Evolutionary conservation across 2,113 vertebrate genomes (phyloP), one percentile per base, ranked within the genome.

Genomic region (Morone chrysops): DNA sequence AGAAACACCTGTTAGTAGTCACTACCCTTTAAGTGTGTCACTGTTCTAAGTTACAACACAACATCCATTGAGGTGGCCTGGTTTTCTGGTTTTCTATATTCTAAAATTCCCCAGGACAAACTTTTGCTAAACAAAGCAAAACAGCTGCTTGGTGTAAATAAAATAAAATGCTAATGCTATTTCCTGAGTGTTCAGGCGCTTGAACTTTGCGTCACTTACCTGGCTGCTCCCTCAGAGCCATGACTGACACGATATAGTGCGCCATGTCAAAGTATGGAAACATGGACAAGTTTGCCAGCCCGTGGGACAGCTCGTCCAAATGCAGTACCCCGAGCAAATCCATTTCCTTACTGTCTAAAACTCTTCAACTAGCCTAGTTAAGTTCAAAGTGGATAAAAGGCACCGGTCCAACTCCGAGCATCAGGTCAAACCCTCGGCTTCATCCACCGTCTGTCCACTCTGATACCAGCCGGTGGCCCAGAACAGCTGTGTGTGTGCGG

Each of bases 231-330:
- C 96, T 96, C 90, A 99, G 85, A 69, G 96, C 90, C 97, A 99
- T 93, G 43, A 97, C 84, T 0, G 97, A 98, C 78, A 97, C 96
- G 31, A 97, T 50, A 22, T 99, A 99, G 87, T 99, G 97, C 38
- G 98, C 97, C 87, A 95, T 91, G 87, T 99, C 98, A 94, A 99
- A 99, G 91, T 96, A 97, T 0, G 98, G 98, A 65, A 97, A 99
- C 97, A 99, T 97, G 43, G 96, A 84, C 73, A 97, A 85, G 68
- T 90, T 93, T 14, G 97, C 96, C 89, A 99, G 95, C 67, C 93
- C 93, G 67, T 95, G 87, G 9, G 96, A 94, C 88, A 97, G 75
- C 4, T 96, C 92, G 77, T 96, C 91, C 85, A 96, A 41, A 77
- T 72, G 62, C 72, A 94, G 41, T 54, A 87, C 20, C 61, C 22